Conservation (phyloP, 1,140 invertebrate genomes). For the Orussus abietinus region DNA sequence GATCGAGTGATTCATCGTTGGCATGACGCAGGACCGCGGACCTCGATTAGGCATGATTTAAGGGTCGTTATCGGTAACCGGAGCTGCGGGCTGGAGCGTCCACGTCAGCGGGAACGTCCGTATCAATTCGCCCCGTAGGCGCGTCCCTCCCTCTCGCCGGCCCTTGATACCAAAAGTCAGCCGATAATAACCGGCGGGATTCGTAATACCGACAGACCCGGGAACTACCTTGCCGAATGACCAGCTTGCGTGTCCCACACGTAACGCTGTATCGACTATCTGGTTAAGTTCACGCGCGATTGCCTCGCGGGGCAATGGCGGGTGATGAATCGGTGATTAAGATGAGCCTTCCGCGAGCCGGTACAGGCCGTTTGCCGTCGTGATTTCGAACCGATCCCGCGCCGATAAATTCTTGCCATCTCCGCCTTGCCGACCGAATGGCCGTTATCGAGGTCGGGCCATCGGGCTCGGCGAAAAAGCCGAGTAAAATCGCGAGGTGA, state of each 20-base stretch:
- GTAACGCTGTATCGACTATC: slow-evolving; percentile 31
- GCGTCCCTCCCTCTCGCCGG: too few species aligned
- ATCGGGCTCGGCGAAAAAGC: too few species aligned
- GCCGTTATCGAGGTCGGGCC: background rate
- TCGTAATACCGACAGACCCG: slow-evolving; percentile 7
- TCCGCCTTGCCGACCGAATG: too few species aligned
- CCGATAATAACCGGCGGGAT: slow-evolving; percentile 13
- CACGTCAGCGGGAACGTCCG: slow-evolving; percentile 24
- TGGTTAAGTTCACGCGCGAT: slow-evolving; percentile 23
- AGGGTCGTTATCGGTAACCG: slow-evolving; percentile 33
- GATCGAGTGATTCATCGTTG: background rate
- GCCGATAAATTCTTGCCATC: too few species aligned
- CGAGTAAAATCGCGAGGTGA: too few species aligned
- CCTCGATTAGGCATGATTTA: slow-evolving; percentile 34
- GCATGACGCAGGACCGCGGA: background rate
- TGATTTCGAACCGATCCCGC: too few species aligned
- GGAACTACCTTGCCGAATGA: slow-evolving; percentile 14
- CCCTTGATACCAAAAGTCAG: background rate
- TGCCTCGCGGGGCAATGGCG: slow-evolving; percentile 27
- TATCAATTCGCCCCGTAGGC: slow-evolving; percentile 22
- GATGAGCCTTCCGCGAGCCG: slow-evolving; percentile 20
- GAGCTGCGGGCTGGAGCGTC: slow-evolving; percentile 21
- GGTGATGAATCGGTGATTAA: slow-evolving; percentile 36
- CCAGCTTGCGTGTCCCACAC: slow-evolving; percentile 10
- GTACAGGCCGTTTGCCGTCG: too few species aligned